phyloP scores from a whole-genome alignment of 2,888 invertebrate species.

The Ischnus inquisitorius region DNA sequence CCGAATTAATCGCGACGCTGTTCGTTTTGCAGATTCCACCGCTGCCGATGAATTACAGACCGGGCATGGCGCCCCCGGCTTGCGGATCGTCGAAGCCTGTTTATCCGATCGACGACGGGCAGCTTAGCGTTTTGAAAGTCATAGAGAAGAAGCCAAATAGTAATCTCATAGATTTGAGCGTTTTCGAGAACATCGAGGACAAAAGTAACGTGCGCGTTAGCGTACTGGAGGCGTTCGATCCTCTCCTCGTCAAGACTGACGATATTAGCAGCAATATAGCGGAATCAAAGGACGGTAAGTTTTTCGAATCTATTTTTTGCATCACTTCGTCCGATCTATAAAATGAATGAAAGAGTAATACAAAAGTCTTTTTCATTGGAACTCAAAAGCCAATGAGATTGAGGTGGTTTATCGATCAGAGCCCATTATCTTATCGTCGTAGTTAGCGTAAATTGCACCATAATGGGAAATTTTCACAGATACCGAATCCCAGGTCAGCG shows the following conservation, averaged over 20 bases:
- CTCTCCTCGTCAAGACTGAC: constrained; percentile 89
- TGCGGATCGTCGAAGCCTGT: constrained; percentile 76
- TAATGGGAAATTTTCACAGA: constrained; percentile 71
- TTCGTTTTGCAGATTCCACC: constrained; percentile 81
- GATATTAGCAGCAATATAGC: constrained; percentile 63
- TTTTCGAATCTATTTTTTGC: background rate
- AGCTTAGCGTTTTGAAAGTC: constrained; percentile 84
- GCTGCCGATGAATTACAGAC: constrained; percentile 82
- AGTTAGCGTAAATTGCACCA: background rate
- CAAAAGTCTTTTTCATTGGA: constrained; percentile 5
- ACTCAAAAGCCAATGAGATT: background rate
- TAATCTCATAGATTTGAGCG: constrained; percentile 88
- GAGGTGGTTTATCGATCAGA: background rate
- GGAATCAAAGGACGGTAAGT: constrained; percentile 74
- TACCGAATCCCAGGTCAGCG: constrained; percentile 87
- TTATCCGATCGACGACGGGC: constrained; percentile 78
- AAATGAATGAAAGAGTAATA: background rate
- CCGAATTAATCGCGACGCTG: constrained; percentile 26
- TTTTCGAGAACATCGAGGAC: constrained; percentile 85
- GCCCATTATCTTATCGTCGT: constrained; percentile 51
- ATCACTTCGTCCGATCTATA: background rate
- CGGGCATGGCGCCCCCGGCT: constrained; percentile 79
- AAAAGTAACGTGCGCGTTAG: constrained; percentile 88
- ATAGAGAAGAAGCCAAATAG: constrained; percentile 86
- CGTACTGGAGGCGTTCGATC: constrained; percentile 95